Evolutionary conservation across 2,888 invertebrate species (phyloP), one percentile per base, ranked within the genome.

Genomic region (Hyles lineata): DNA sequence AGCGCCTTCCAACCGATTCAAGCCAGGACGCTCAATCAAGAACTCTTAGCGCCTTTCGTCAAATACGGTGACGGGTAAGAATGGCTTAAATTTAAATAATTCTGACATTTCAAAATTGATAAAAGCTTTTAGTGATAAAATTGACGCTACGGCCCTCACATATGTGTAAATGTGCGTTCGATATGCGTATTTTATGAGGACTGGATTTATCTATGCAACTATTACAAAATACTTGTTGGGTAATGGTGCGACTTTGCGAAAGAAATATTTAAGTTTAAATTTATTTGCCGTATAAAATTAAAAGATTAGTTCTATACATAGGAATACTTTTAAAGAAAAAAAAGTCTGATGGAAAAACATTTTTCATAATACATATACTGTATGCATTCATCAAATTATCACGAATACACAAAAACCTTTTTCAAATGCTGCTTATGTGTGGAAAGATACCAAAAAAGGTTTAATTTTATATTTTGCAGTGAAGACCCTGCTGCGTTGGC

Each of bases 41-140:
- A 90, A 11, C 78, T 92, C 23, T 75, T 89, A 70, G 82, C 91
- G 2, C 92, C 92, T 8, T 82, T 83, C 35, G 83, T 85, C 69
- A 83, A 82, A 73, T 87, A 84, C 72, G 84, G 84, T 50, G 82
- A 84, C 77, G 82, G 86, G 90, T 88, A 79, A 81, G 75, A 71
- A 71, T 25, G 6, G 23, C 15, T 50, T 43, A 32, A n/a, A 43
- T 35, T n/a, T 43, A 23, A 67, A 67, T 23, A 21, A 67, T 43
- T 70, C 25, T 3, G 11, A 55, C 52, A 25, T 52, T 52, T 21
- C 69, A 50, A 52, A 69, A 63, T 11, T n/a, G 35, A 63, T 35
- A 63, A 63, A 35, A 63, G 63, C 63, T n/a, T 63, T 35, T 35
- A 11, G 35, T 63, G 32, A 35, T 19, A 21, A 63, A 29, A 63